These are phyloP conservation scores for Pecten maximus DNA, from an alignment of 2,888 invertebrate species.

Conservation along the genomic window DNA sequence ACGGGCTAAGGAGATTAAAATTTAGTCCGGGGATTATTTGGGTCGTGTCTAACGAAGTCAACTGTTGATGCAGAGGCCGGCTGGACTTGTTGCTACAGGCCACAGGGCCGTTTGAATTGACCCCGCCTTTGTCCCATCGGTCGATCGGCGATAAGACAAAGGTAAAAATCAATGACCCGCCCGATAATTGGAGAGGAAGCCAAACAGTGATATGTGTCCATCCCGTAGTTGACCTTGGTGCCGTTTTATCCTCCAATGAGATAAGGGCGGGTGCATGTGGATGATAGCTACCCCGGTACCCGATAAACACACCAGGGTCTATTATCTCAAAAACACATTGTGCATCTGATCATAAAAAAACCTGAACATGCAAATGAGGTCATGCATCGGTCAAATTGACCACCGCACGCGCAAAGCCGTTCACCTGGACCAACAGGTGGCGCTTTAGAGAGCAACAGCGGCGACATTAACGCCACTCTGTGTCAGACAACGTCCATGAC, in stretches of 20 bases:
- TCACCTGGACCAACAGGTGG: constrained; percentile 35
- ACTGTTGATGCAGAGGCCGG: constrained; percentile 2
- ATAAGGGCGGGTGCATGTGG: constrained; percentile 8
- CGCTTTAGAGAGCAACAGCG: not conserved
- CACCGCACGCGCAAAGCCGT: constrained; percentile 2
- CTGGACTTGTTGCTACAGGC: constrained; percentile 13
- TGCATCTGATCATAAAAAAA: constrained; percentile 32
- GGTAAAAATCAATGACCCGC: constrained; percentile 28
- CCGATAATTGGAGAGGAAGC: constrained; percentile 21
- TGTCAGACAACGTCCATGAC: not conserved
- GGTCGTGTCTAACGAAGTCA: not conserved
- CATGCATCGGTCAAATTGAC: constrained; percentile 33
- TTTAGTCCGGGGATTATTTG: not conserved
- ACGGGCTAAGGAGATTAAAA: not conserved
- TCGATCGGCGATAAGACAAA: constrained; percentile 20
- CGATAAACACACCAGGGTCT: not conserved
- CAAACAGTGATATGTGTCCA: not conserved
- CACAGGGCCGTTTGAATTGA: not conserved
- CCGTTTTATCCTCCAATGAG: not conserved
- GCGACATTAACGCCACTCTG: not conserved
- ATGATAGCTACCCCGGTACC: not conserved
- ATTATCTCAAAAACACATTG: constrained; percentile 19
- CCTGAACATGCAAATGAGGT: constrained; percentile 12
- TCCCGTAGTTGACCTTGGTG: not conserved
- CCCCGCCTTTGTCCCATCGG: not conserved